Conservation (phyloP, 2,888 invertebrate genomes). For the Sinelater perroti region DNA sequence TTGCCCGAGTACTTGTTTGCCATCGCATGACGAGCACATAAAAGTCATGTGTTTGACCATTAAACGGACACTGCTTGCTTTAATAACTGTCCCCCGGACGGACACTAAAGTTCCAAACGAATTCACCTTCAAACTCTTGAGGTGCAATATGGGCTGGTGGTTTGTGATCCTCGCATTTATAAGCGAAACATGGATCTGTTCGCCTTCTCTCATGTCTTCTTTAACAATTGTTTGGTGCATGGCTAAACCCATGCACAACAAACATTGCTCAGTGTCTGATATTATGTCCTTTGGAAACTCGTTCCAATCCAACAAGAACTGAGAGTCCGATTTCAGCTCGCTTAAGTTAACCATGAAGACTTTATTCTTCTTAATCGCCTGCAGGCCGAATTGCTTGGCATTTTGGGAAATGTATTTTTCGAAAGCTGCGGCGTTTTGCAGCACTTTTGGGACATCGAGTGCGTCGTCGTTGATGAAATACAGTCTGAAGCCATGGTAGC, state of each 20-base stretch:
- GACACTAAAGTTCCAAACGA: slow-evolving; percentile 80
- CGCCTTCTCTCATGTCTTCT: slow-evolving; percentile 45
- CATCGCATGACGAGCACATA: slow-evolving; percentile 74
- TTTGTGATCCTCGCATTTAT: slow-evolving; percentile 69
- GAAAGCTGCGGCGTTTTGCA: slow-evolving; percentile 64
- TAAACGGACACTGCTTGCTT: slow-evolving; percentile 78
- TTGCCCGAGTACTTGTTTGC: slow-evolving; percentile 73
- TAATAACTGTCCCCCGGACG: slow-evolving; percentile 85
- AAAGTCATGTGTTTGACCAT: slow-evolving; percentile 82
- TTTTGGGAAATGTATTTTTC: slow-evolving; percentile 66
- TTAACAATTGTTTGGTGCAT: slow-evolving; percentile 75
- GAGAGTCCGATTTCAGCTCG: slow-evolving; percentile 64
- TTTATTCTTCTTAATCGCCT: slow-evolving; percentile 67
- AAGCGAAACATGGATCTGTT: slow-evolving; percentile 56
- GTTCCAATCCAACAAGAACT: slow-evolving; percentile 68
- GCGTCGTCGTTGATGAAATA: slow-evolving; percentile 72
- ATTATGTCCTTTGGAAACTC: slow-evolving; percentile 66
- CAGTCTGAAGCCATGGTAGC: slow-evolving; percentile 76
- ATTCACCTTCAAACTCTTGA: slow-evolving; percentile 76
- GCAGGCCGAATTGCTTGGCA: slow-evolving; percentile 62
- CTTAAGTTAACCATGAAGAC: slow-evolving; percentile 69
- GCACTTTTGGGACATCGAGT: slow-evolving; percentile 61
- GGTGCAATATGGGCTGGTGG: slow-evolving; percentile 72
- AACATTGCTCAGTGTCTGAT: slow-evolving; percentile 71
- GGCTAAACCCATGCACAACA: slow-evolving; percentile 78